Evolutionary conservation across 2,797 vertebrate genomes (phyloP).

Genomic region (Mycteria americana): DNA sequence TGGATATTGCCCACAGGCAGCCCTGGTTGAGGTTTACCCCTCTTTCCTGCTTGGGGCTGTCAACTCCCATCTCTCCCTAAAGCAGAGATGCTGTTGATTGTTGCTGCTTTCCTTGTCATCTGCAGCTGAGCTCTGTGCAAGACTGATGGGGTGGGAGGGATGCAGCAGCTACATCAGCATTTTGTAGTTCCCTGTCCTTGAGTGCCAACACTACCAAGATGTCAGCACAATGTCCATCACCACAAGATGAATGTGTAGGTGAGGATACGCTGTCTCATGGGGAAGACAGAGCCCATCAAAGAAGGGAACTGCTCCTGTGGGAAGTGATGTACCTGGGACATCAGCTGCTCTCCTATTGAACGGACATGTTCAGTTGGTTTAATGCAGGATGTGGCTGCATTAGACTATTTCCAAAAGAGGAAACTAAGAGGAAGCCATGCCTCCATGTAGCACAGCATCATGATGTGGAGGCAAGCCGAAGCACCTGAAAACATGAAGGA

Average conservation of each 20-base stretch:
- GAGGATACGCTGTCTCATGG: background rate
- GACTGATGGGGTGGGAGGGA: background rate
- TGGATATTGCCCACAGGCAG: background rate
- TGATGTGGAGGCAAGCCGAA: background rate
- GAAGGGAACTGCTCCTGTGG: background rate
- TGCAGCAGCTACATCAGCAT: background rate
- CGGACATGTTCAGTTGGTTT: accelerated
- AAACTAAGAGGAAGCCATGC: background rate
- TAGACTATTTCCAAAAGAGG: background rate
- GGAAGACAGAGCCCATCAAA: background rate
- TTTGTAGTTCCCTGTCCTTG: background rate
- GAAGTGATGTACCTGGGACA: background rate
- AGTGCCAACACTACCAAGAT: background rate
- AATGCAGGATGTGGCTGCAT: background rate
- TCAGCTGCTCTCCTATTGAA: background rate
- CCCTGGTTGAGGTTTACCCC: no score
- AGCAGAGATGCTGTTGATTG: background rate
- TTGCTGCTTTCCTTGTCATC: background rate
- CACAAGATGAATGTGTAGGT: no score
- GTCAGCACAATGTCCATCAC: accelerated
- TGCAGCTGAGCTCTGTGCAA: background rate
- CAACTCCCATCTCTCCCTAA: background rate
- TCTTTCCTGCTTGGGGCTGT: background rate
- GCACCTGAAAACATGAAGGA: background rate
- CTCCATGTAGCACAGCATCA: background rate